A percentile compares a stretch with the other conserved stretches of the same genome.
phyloP scores from a whole-genome alignment of 2,797 vertebrate species.

The Sternotherus odoratus region DNA sequence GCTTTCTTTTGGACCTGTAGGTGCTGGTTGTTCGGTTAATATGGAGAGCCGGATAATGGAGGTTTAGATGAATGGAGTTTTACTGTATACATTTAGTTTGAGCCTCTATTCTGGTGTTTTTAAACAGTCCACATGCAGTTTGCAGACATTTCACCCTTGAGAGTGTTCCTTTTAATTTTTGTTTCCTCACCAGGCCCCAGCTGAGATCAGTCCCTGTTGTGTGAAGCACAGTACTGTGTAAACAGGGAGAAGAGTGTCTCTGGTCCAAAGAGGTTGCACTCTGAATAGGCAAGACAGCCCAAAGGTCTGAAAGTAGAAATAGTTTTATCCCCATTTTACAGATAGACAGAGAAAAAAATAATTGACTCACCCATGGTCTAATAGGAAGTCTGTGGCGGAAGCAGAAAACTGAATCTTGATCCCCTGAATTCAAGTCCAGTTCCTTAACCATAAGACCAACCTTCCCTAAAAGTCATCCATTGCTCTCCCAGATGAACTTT shows the following conservation, averaged over 20 bases:
- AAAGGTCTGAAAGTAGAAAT: neutral
- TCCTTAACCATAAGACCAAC: accelerated
- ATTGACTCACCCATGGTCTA: neutral
- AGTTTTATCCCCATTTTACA: neutral
- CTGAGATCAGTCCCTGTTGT: neutral
- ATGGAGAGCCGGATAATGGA: neutral
- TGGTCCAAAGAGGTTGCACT: neutral
- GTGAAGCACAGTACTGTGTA: neutral
- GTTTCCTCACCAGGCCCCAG: neutral
- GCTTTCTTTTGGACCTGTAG: neutral
- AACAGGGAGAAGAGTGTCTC: neutral
- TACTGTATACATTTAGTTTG: neutral
- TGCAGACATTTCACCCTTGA: neutral
- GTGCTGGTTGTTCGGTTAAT: neutral
- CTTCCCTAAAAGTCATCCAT: accelerated
- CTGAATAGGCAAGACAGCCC: neutral
- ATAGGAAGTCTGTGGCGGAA: neutral
- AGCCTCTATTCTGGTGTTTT: neutral
- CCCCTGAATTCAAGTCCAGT: accelerated
- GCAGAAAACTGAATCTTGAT: neutral
- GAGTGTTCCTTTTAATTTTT: neutral
- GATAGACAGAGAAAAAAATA: neutral
- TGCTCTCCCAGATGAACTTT: too few relatives aligned
- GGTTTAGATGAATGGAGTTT: neutral
- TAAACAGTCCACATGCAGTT: neutral